Base-by-base conservation (phyloP, 2,888 invertebrate species). In the Ochropleura leucogaster region DNA sequence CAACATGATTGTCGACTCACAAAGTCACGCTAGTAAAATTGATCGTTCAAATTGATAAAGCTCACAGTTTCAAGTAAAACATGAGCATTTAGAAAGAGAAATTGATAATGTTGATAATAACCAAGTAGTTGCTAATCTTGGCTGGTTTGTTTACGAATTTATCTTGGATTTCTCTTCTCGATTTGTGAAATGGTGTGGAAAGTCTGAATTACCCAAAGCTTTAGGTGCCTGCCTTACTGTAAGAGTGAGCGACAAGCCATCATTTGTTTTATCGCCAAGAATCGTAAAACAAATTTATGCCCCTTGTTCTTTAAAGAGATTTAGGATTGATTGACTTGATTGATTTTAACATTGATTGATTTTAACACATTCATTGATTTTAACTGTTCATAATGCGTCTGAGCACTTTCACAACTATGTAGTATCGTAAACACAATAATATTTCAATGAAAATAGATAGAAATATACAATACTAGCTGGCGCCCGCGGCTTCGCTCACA, bases 51-150 rank as follows among this genome's bases (percentile, higher is more conserved):
- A 63, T 40, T 68, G 79, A 86, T 86, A 79, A 77, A 77, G 68
- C 63, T 49, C 20, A 64, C 57, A 63, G n/a, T 74, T 69, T 76
- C 74, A 62, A 78, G 77, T 81, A 76, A 80, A 84, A 81, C 77
- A 77, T 85, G 74, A 77, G 47, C 77, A 76, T 79, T 87, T 78
- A 80, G 69, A 72, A 69, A 72, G 77, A 79, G 82, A 84, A 79
- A 85, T 79, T 84, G 79, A 70, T 74, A 72, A 66, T 78, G 64
- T 85, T 74, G 77, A 82, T 74, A 75, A 70, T 77, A 77, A 84
- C 68, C 40, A 60, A 49, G 30, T 20, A 77, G 81, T 73, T 76
- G 60, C n/a, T 75, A 60, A 80, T 82, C 49, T 72, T 77, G 64
- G 62, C 68, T 46, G 65, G 74, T 84, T 84, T 70, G 68, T 78